Evolutionary conservation across 2,888 invertebrate species (phyloP), one percentile per base, ranked within the genome.

Genomic region (Pharmacophagus antenor): DNA sequence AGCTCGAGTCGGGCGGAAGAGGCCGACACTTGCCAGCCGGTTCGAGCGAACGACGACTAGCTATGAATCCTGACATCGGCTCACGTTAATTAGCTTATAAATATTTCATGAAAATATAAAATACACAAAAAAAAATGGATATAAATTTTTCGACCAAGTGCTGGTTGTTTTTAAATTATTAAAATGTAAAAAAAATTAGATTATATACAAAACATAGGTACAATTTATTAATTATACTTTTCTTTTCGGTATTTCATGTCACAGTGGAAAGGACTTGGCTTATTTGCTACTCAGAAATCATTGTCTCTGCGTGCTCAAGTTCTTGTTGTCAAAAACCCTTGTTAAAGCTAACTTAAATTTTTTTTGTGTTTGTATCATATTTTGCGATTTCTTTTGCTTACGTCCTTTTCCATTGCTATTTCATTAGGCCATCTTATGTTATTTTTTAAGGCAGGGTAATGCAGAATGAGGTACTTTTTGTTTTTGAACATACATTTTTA

Each of bases 131-230:
- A 77, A 88, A 89, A 88, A 88, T 85, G 88, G 85, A 88, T 88
- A 88, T 88, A 88, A 90, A 89, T 87, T 88, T 88, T 84, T 85
- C 90, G 88, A 89, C 90, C 90, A 85, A 88, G 82, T 85, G 86
- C 86, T 90, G 89, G 90, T 90, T 89, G 89, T 89, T 88, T 88
- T 90, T 90, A 90, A 90, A 90, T 90, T 90, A 90, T 90, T 90
- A 90, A 90, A 89, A 90, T 88, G 88, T 89, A 89, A 90, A 90
- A 90, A 90, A 90, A 89, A 88, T 85, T 89, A 89, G 90, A 82
- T 78, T 89, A 88, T 89, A 89, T 88, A 88, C 85, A 87, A 89
- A 88, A 82, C 88, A 88, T 89, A 89, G 89, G 90, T 90, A 90
- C 90, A 90, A 90, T 89, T 89, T 90, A 89, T 89, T 80, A 88